These are phyloP conservation scores for Montipora efflorescens DNA, from an alignment of 64 coral and sea anemone species.

Conservation along the genomic window DNA sequence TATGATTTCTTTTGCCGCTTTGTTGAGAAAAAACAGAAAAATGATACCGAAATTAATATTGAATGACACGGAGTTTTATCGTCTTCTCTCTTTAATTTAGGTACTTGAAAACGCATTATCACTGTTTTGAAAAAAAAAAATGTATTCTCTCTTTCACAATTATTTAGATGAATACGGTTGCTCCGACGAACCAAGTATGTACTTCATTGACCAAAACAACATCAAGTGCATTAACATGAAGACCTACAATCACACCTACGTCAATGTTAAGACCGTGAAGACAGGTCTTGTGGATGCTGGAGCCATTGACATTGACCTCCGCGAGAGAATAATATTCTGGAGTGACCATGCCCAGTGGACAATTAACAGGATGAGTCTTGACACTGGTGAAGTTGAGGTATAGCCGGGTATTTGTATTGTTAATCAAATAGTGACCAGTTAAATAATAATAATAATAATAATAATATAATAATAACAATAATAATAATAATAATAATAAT, in stretches of 20 bases:
- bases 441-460: no score
- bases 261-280: constrained; percentile 2
- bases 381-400: constrained; percentile 40
- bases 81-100: no score
- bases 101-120: no score
- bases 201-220: neutral
- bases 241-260: constrained; percentile 4
- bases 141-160: no score
- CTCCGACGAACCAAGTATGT: neutral
- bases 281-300: neutral
- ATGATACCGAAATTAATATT: no score
- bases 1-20: no score
- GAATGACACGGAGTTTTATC: no score
- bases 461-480: no score
- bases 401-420: neutral
- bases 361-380: constrained; percentile 55
- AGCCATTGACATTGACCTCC: constrained; percentile 52
- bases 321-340: constrained; percentile 40
- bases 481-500: no score
- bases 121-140: no score
- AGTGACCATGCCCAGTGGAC: constrained; percentile 41
- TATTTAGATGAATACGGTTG: constrained; percentile 1
- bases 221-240: constrained; percentile 58
- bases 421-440: no score
- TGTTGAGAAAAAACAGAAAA: no score